Conservation (phyloP, 2,888 invertebrate species). For the Ichneumoninae sp. region DNA sequence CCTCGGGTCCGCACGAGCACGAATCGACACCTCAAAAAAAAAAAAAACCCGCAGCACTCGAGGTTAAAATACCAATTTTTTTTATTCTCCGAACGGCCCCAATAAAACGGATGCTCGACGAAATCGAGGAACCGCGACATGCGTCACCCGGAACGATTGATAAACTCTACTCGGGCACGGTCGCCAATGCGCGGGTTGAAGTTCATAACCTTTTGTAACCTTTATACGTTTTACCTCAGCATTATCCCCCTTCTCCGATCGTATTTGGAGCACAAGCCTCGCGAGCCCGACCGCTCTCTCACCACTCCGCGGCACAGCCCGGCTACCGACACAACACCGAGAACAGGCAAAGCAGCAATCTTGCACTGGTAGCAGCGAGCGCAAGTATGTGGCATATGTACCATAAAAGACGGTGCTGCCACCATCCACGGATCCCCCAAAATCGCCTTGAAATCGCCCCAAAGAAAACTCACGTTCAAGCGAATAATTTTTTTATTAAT, state of each 20-base stretch:
- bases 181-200: slow-evolving; percentile 76
- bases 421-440: slow-evolving; percentile 1
- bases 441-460: background rate
- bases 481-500: background rate
- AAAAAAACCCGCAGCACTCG: slow-evolving; percentile 34
- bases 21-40: background rate
- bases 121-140: slow-evolving; percentile 55
- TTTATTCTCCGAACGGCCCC: background rate
- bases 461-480: background rate
- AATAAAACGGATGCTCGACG: background rate
- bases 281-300: slow-evolving; percentile 71
- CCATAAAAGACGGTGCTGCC: slow-evolving; percentile 14
- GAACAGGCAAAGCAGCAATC: slow-evolving; percentile 9
- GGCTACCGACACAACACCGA: slow-evolving; percentile 23
- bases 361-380: slow-evolving; percentile 5
- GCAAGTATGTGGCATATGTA: slow-evolving; percentile 13
- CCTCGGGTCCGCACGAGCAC: slow-evolving; percentile 40
- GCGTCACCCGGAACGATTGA: slow-evolving; percentile 74
- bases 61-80: slow-evolving; percentile 50
- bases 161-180: slow-evolving; percentile 73
- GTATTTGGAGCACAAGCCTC: slow-evolving; percentile 62
- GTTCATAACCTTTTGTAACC: slow-evolving; percentile 81
- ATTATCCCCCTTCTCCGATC: slow-evolving; percentile 71
- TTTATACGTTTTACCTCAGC: slow-evolving; percentile 76
- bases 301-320: slow-evolving; percentile 69